Conservation (phyloP, 37 sponge, comb jelly and placozoan species). For the Haliclona indistincta region DNA sequence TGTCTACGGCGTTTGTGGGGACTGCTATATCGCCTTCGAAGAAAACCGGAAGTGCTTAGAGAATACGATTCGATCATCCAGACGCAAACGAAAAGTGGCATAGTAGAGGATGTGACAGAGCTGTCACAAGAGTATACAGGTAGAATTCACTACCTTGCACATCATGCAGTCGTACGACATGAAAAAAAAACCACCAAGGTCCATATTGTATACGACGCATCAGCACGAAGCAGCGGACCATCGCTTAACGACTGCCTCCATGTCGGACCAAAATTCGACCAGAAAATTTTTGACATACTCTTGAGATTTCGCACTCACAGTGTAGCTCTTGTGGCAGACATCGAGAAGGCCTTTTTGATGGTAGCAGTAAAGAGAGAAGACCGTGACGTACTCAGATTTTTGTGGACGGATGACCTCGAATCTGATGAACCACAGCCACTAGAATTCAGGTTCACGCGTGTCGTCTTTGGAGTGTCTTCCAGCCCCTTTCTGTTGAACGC, state of each 20-base stretch:
- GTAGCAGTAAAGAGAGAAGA: constrained; percentile 19
- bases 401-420: constrained; percentile 30
- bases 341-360: constrained; percentile 48
- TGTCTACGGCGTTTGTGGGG: not conserved
- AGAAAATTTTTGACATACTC: constrained; percentile 21
- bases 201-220: constrained; percentile 33
- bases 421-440: constrained; percentile 9
- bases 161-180: constrained; percentile 18
- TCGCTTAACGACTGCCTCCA: constrained; percentile 39
- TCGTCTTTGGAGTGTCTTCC: constrained; percentile 32
- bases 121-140: not conserved
- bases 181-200: constrained; percentile 35
- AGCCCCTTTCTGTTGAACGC: constrained; percentile 42
- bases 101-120: not conserved
- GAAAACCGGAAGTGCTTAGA: not conserved
- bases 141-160: constrained; percentile 35
- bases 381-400: constrained; percentile 37
- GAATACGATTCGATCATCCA: constrained; percentile 3
- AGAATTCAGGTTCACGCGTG: constrained; percentile 37
- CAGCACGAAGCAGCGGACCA: constrained; percentile 12
- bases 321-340: constrained; percentile 30
- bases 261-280: constrained; percentile 32
- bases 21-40: not conserved
- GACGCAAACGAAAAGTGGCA: not conserved
- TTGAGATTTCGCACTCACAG: constrained; percentile 29